Evolutionary conservation across 2,797 vertebrate genomes (phyloP).

Genomic region (Sebastes itinus): DNA sequence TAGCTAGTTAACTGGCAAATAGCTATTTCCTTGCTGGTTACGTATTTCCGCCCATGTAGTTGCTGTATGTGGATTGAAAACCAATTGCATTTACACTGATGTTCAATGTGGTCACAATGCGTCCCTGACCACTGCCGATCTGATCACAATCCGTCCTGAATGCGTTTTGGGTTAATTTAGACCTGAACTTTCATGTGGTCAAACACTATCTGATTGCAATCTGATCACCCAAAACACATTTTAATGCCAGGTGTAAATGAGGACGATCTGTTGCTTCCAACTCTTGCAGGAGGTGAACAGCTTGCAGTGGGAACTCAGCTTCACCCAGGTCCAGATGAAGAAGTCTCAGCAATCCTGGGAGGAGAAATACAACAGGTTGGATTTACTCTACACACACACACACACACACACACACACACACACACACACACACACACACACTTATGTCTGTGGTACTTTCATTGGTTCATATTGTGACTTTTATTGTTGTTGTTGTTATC

Average conservation of each 20-base stretch:
- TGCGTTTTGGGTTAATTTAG: not conserved
- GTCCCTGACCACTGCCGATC: not conserved
- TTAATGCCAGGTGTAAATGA: not conserved
- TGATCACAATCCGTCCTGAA: not conserved
- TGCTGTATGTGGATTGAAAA: too few relatives aligned
- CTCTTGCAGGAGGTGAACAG: constrained; percentile 88
- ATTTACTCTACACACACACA: not conserved
- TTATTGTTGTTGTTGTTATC: constrained; percentile 28
- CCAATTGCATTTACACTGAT: not conserved
- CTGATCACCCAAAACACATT: too few relatives aligned
- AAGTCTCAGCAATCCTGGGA: constrained; percentile 87
- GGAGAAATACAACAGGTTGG: constrained; percentile 88
- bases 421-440: not conserved
- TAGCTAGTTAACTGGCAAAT: too few relatives aligned
- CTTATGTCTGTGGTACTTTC: not conserved
- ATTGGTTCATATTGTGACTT: not conserved
- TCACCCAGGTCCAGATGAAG: constrained; percentile 90
- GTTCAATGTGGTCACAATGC: not conserved
- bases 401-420: too few relatives aligned
- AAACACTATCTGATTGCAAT: not conserved
- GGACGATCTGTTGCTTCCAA: not conserved
- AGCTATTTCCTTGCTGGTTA: too few relatives aligned
- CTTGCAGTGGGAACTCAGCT: constrained; percentile 93
- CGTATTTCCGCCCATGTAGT: too few relatives aligned
- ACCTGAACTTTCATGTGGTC: not conserved